Evolutionary conservation across 1,140 invertebrate genomes (phyloP).

Genomic region (Trichonephila clavata): DNA sequence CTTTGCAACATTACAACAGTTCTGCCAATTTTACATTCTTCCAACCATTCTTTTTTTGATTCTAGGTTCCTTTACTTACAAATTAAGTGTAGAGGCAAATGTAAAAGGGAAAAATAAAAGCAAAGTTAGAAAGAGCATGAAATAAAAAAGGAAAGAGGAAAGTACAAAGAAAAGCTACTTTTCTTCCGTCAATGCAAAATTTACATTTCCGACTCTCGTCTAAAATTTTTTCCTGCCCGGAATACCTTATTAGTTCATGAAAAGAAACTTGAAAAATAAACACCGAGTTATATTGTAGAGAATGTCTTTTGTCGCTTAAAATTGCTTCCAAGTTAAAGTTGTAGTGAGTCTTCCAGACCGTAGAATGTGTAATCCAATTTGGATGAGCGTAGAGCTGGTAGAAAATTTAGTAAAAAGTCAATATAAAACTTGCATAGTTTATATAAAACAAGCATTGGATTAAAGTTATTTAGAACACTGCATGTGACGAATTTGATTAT

Average conservation of each 20-base stretch:
- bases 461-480: neutral
- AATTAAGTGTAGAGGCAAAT: neutral
- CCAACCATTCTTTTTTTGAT: neutral
- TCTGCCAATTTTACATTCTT: neutral
- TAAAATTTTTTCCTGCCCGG: neutral
- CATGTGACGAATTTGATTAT: neutral
- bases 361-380: conserved; percentile 15
- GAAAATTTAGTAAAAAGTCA: neutral
- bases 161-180: neutral
- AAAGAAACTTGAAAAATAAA: conserved; percentile 15
- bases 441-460: too few relatives aligned
- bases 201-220: conserved; percentile 24
- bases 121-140: neutral
- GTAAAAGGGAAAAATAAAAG: neutral
- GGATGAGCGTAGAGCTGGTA: neutral
- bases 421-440: neutral
- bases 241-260: conserved; percentile 29
- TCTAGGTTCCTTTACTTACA: neutral
- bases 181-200: neutral
- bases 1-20: neutral
- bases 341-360: neutral
- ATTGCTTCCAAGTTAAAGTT: neutral
- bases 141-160: neutral
- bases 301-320: neutral
- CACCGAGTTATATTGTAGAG: neutral